phyloP scores from a whole-genome alignment of 2,113 vertebrate genomes.

The Ictalurus furcatus region DNA sequence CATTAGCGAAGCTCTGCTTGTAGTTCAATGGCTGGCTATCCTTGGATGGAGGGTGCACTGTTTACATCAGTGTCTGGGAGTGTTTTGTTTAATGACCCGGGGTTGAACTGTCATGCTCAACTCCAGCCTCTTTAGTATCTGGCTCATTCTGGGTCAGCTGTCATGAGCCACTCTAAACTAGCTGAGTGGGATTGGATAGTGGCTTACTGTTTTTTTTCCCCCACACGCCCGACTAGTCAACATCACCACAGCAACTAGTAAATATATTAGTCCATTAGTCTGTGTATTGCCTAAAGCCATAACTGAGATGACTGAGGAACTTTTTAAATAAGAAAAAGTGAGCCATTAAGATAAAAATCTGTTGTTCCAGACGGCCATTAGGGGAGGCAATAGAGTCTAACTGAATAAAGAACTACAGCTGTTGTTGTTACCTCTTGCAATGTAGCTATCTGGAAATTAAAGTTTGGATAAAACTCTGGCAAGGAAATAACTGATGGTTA shows the following conservation, averaged over 20 bases:
- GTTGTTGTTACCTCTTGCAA: neutral
- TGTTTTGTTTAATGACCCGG: neutral
- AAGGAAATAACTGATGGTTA: neutral
- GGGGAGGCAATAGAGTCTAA: neutral
- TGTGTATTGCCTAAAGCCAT: neutral
- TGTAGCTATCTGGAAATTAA: neutral
- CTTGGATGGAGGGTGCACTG: neutral
- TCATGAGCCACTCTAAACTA: neutral
- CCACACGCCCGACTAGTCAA: neutral
- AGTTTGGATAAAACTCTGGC: neutral
- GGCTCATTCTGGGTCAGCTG: neutral
- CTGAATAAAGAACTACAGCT: neutral
- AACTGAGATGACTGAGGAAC: neutral
- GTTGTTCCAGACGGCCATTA: neutral
- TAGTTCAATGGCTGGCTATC: neutral
- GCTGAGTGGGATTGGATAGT: neutral
- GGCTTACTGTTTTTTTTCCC: neutral
- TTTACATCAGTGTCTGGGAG: neutral
- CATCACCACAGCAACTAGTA: neutral
- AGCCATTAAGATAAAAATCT: neutral
- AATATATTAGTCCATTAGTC: neutral
- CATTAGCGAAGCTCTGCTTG: neutral
- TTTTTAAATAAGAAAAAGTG: too few relatives aligned
- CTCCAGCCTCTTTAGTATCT: neutral
- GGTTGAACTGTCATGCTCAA: neutral